Evolutionary conservation across 1,140 invertebrate species (phyloP).

Genomic region (Lordiphosa clarofinis): DNA sequence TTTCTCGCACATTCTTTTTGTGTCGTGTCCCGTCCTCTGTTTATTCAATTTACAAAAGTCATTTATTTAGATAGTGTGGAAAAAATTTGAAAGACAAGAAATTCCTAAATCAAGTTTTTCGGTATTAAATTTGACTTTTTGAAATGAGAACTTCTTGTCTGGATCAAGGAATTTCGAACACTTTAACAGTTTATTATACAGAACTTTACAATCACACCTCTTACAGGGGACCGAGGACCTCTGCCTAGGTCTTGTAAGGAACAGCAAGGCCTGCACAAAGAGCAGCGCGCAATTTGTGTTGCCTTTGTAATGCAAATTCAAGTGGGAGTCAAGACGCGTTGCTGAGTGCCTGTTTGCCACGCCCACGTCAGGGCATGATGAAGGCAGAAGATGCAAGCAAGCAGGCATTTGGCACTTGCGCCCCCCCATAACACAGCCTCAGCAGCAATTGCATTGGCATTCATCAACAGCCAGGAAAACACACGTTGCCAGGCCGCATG

Average conservation of each 20-base stretch:
- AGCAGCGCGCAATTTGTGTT: constrained; percentile 72
- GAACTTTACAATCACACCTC: constrained; percentile 33
- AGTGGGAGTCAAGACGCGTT: constrained; percentile 69
- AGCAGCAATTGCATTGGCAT: constrained; percentile 61
- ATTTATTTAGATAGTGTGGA: no score
- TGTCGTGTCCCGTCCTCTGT: no score
- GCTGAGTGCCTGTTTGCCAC: constrained; percentile 58
- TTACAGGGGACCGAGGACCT: background rate
- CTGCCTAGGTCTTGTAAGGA: constrained; percentile 37
- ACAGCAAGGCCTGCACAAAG: constrained; percentile 57
- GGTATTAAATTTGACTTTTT: no score
- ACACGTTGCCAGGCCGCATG: constrained; percentile 66
- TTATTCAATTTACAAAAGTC: no score
- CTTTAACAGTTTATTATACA: no score
- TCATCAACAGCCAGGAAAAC: constrained; percentile 66
- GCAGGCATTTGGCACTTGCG: constrained; percentile 64
- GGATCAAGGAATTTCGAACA: no score
- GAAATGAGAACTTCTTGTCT: no score
- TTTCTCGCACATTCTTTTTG: no score
- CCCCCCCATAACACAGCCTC: constrained; percentile 29
- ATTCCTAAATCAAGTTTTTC: no score
- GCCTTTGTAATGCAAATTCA: constrained; percentile 77
- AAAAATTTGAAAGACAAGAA: no score
- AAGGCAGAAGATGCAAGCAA: constrained; percentile 9
- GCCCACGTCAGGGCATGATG: constrained; percentile 41